A percentile compares a stretch with the other conserved stretches of the same genome.
Evolutionary conservation across 2,888 invertebrate genomes (phyloP).

Genomic region (Latheticus oryzae): DNA sequence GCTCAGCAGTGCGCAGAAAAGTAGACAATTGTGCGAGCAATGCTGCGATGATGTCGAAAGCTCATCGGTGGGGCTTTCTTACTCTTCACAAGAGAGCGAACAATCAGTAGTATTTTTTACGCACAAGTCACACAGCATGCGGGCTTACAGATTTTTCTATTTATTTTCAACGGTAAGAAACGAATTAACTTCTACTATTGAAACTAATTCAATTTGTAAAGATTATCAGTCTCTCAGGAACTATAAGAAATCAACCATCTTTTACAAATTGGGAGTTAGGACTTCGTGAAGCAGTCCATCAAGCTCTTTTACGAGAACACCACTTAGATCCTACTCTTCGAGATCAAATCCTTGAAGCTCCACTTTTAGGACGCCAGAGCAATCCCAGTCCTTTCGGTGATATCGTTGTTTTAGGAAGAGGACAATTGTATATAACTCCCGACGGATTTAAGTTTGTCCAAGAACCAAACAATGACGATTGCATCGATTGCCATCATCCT

Average conservation of each 20-base stretch:
- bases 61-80: no score
- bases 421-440: constrained; percentile 70
- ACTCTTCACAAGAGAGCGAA: no score
- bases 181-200: no score
- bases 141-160: no score
- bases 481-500: constrained; percentile 68
- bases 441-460: constrained; percentile 69
- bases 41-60: constrained; percentile 24
- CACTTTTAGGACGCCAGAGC: constrained; percentile 57
- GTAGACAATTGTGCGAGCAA: constrained; percentile 25
- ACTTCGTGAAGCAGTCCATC: constrained; percentile 74
- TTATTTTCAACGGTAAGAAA: no score
- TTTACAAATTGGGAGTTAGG: constrained; percentile 78
- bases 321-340: constrained; percentile 67
- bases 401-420: constrained; percentile 73
- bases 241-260: no score
- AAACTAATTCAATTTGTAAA: no score
- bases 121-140: no score
- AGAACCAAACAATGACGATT: no score
- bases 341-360: constrained; percentile 55
- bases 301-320: constrained; percentile 72
- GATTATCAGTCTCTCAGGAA: no score
- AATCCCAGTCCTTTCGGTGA: constrained; percentile 72
- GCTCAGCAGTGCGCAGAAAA: constrained; percentile 29
- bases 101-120: no score